Base-by-base conservation (phyloP, 1,140 invertebrate genomes). In the Penaeus japonicus region DNA sequence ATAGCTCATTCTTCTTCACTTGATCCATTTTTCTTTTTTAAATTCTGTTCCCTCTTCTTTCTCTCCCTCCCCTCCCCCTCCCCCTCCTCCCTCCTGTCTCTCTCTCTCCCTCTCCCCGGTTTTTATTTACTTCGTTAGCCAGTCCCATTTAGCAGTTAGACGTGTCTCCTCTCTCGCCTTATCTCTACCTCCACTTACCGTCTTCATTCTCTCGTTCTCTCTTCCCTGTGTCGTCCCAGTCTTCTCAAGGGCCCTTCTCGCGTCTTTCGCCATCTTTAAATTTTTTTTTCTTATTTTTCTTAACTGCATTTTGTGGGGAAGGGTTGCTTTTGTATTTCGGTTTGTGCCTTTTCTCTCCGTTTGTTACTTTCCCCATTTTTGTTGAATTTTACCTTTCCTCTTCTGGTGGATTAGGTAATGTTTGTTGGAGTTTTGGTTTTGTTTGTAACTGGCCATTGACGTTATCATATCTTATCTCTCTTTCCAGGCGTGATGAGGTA, bases 401-500 rank as follows among this genome's bases (percentile, higher is more conserved):
- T 73, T 65, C 47, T 47, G 18, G 15, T 22, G n/a, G 18, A n/a
- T 70, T 47, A 73, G 10, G 24, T 15, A 18, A 20, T 20, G 1
- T 17, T 24, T 22, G 22, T 39, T 1, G 22, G 4, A 12, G 22
- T 24, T 81, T 20, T n/a, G 20, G 12, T 17, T 54, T 81, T 4
- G 22, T 24, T 2, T 54, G 5, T 24, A 81, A 81, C 2, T 4
- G 22, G 15, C 3, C 2, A 32, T 15, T 20, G 55, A 30, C 32
- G 18, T 22, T 62, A 47, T n/a, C 55, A 24, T 62, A 27, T 83
- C 30, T 15, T 75, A 22, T 70, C 59, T 20, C 17, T 0, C n/a
- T 4, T 83, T 83, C 1, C 87, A 88, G 87, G 87, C 87, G 87
- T 88, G 87, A 88, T 88, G 87, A 57, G 80, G 80, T 22, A 77